Base-by-base conservation (phyloP, 1,140 invertebrate genomes). In the Listronotus bonariensis region DNA sequence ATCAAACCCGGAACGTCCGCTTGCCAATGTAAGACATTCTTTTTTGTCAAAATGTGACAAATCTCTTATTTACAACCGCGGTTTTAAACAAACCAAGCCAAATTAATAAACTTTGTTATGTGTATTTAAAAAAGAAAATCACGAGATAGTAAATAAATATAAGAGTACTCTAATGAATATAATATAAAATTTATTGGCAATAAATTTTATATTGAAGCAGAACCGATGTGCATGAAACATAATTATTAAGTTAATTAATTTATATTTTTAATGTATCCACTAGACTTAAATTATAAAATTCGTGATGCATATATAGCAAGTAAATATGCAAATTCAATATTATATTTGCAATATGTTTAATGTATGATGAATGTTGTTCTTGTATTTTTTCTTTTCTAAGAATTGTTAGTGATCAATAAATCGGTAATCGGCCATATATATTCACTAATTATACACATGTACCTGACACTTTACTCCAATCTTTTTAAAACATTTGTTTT, bases 261-360 rank as follows among this genome's bases (percentile, higher is more conserved):
- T 26, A 52, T 52, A 32, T 52, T 52, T 52, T 52, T 7, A 40
- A 32, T 54, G 32, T 14, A 41, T 5, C 38, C 10, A 41, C 31
- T 54, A 15, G 26, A 38, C 7, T 52, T 52, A 36, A 31, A 20
- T 52, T 20, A 52, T 7, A 18, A 52, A 18, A 54, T 54, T 54
- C 52, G 52, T 54, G 52, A 54, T 54, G 26, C 52, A 54, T 34
- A 54, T 34, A 38, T 36, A 36, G 52, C 17, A 54, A 54, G 26
- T 54, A 54, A 54, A 54, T 54, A 38, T 36, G 52, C 26, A 54
- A 38, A 38, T 54, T 1, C 6, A 18, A 40, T n/a, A 40, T 54
- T 54, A 18, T 17, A 11, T 46, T 46, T 36, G 43, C 15, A 26
- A 18, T 46, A 46, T 46, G 43, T 26, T 26, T 46, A 46, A 54